Conservation (phyloP, 2,797 vertebrate species). For the Molothrus aeneus region DNA sequence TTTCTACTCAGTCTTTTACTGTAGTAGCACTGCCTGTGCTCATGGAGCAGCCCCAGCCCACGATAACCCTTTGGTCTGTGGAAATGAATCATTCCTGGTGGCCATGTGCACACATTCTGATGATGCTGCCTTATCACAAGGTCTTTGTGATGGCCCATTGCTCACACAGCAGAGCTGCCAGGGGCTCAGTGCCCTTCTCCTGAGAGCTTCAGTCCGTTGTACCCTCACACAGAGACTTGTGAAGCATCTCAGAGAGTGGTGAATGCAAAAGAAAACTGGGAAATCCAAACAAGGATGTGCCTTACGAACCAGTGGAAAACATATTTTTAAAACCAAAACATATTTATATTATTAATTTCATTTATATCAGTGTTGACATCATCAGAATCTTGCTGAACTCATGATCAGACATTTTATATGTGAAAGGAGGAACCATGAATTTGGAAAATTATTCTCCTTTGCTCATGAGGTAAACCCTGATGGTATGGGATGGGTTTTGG, state of each 20-base stretch:
- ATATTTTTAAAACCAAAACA: background rate
- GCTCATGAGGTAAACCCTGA: background rate
- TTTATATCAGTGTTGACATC: background rate
- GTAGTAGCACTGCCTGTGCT: background rate
- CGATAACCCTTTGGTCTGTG: background rate
- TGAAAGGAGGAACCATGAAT: background rate
- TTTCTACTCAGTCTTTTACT: background rate
- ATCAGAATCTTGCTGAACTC: background rate
- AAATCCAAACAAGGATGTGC: background rate
- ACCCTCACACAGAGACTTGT: background rate
- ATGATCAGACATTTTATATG: background rate
- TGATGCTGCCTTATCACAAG: background rate
- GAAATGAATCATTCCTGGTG: background rate
- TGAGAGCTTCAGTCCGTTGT: background rate
- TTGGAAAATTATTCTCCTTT: background rate
- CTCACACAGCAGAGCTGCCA: conserved; percentile 12
- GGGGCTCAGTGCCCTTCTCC: background rate
- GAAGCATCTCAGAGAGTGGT: background rate
- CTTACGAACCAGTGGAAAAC: background rate
- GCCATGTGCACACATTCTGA: background rate
- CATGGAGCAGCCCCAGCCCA: background rate
- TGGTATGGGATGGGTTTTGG: background rate
- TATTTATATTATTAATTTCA: background rate
- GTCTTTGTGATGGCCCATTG: background rate
- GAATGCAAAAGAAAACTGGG: background rate